phyloP scores from a whole-genome alignment of 2,797 vertebrate species.

The Neosilurus mollespiculum region DNA sequence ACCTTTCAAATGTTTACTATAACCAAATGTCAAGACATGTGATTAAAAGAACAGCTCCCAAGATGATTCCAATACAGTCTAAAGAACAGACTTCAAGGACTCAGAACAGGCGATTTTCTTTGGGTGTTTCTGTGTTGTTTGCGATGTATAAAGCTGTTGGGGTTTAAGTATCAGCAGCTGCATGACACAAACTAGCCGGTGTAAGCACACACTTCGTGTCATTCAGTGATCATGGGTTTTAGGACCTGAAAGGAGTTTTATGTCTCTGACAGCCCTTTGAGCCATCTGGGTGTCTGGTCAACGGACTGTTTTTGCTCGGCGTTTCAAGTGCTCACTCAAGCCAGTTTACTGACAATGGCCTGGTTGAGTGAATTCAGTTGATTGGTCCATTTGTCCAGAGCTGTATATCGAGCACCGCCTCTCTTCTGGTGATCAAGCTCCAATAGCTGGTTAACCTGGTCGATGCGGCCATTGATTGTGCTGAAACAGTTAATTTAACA shows the following conservation, averaged over 20 bases:
- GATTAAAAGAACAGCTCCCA: constrained; percentile 76
- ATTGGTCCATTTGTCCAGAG: constrained; percentile 99
- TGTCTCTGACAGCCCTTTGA: constrained; percentile 75
- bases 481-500: constrained; percentile 66
- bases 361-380: constrained; percentile 90
- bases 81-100: constrained; percentile 79
- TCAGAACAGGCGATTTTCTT: constrained; percentile 64
- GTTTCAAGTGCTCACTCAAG: constrained; percentile 74
- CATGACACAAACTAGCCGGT: constrained; percentile 85
- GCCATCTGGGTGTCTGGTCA: constrained; percentile 73
- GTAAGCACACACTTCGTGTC: constrained; percentile 81
- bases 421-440: constrained; percentile 99
- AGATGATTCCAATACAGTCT: constrained; percentile 74
- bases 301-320: constrained; percentile 62
- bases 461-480: constrained; percentile 97
- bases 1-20: constrained; percentile 66
- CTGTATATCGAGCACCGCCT: constrained; percentile 96
- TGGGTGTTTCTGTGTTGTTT: constrained; percentile 82
- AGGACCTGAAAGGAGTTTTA: constrained; percentile 82
- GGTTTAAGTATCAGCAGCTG: constrained; percentile 86
- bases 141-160: constrained; percentile 79
- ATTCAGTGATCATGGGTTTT: constrained; percentile 68
- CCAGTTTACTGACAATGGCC: constrained; percentile 88
- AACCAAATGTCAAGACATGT: constrained; percentile 79
- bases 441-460: constrained; percentile 99